Percentiles rank a stretch among this genome's conserved stretches.
These are phyloP conservation scores for Octonoba sinensis DNA, from an alignment of 2,888 invertebrate species.

Conservation along the genomic window DNA sequence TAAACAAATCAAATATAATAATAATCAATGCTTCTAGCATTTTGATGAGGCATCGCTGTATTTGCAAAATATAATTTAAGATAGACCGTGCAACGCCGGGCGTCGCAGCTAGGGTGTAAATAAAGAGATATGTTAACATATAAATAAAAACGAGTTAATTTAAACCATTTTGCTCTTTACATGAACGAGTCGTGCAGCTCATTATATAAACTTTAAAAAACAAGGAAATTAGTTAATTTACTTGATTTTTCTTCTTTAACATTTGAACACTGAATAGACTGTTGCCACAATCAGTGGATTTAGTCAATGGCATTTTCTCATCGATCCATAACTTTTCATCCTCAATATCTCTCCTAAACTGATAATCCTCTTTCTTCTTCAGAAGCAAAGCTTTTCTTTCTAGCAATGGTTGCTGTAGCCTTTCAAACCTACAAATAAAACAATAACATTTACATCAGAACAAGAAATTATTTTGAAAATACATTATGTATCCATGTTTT, in stretches of 20 bases:
- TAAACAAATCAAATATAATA: too few relatives aligned
- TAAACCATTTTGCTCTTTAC: neutral
- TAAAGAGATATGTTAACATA: too few relatives aligned
- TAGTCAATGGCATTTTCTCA: constrained; percentile 95
- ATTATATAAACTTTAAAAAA: neutral
- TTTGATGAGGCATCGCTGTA: too few relatives aligned
- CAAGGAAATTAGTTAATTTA: constrained; percentile 62
- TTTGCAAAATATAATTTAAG: too few relatives aligned
- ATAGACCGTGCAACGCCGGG: too few relatives aligned
- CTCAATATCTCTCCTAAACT: constrained; percentile 96
- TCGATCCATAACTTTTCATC: constrained; percentile 98
- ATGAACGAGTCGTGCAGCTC: neutral
- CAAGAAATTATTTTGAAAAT: too few relatives aligned
- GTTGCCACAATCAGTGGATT: constrained; percentile 91
- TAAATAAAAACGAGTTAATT: too few relatives aligned
- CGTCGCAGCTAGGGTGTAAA: too few relatives aligned
- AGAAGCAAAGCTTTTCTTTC: constrained; percentile 90
- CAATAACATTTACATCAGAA: too few relatives aligned
- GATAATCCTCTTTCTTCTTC: constrained; percentile 97
- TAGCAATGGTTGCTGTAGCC: constrained; percentile 91
- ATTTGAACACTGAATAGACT: constrained; percentile 98
- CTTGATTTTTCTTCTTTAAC: constrained; percentile 95
- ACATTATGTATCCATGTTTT: too few relatives aligned
- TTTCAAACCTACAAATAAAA: constrained; percentile 78
- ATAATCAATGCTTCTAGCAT: too few relatives aligned